These are phyloP conservation scores for Drosophila burlai DNA, from an alignment of 1,140 invertebrate genomes.

Conservation along the genomic window DNA sequence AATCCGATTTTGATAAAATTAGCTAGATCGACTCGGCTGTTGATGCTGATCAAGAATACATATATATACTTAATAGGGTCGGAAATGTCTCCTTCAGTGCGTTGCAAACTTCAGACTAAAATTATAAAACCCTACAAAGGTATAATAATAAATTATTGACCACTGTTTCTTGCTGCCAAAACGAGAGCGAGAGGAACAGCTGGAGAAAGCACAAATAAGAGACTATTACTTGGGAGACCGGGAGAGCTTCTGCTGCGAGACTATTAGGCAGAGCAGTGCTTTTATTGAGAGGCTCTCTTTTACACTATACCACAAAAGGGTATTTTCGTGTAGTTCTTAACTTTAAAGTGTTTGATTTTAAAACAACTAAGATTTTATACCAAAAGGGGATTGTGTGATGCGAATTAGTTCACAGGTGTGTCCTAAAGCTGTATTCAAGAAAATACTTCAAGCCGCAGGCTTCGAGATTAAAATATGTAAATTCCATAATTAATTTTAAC, in stretches of 20 bases:
- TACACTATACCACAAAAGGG: slow-evolving; percentile 1
- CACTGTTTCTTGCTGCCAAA: neutral
- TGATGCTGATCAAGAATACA: too few relatives aligned
- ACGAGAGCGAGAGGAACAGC: neutral
- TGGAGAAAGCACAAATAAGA: neutral
- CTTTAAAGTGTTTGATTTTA: neutral
- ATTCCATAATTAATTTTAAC: neutral
- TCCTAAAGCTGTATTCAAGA: neutral
- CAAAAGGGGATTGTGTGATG: neutral
- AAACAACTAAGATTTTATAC: neutral
- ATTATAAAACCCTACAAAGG: too few relatives aligned
- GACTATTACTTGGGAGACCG: neutral
- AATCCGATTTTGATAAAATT: too few relatives aligned
- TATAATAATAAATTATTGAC: neutral
- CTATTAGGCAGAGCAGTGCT: neutral
- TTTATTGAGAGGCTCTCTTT: neutral
- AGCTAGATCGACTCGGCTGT: too few relatives aligned
- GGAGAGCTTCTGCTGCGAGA: neutral
- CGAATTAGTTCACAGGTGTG: neutral
- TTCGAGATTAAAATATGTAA: neutral
- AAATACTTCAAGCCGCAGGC: neutral
- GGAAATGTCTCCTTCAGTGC: too few relatives aligned
- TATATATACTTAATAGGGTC: too few relatives aligned
- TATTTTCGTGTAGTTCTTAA: neutral
- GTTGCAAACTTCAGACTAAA: too few relatives aligned